Evolutionary conservation across 53 echinoderm and acorn worm species (phyloP).

Genomic region (Astropecten irregularis): DNA sequence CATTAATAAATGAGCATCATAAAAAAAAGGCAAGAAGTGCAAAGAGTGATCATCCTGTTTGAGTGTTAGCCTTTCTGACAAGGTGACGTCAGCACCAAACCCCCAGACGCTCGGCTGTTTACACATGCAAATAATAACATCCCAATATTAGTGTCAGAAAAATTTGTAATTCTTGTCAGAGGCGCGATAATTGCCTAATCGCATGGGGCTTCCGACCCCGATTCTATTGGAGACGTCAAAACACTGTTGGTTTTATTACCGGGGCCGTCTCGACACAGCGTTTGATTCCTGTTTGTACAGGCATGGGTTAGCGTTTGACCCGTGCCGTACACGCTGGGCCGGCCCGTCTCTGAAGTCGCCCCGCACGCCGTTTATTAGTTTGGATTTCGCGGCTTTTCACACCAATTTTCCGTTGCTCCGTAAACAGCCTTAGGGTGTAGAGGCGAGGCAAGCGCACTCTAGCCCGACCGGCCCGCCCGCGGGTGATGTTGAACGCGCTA

Average conservation of each 20-base stretch:
- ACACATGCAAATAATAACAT: constrained; percentile 60
- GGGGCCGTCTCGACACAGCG: background rate
- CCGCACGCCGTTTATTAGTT: constrained; percentile 42
- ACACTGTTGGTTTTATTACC: constrained; percentile 36
- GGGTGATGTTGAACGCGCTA: constrained; percentile 56
- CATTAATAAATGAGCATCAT: background rate
- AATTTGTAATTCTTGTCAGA: constrained; percentile 58
- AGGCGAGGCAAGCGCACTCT: constrained; percentile 33
- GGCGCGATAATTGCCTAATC: constrained; percentile 44
- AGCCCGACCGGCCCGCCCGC: background rate
- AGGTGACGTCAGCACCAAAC: constrained; percentile 33
- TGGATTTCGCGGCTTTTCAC: constrained; percentile 63
- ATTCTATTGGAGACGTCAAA: constrained; percentile 39
- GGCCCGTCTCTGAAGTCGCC: constrained; percentile 33
- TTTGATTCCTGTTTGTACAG: constrained; percentile 59
- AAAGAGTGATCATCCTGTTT: background rate
- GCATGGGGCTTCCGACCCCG: constrained; percentile 34
- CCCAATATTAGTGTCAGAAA: constrained; percentile 58
- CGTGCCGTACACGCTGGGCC: constrained; percentile 4
- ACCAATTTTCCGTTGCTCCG: constrained; percentile 48
- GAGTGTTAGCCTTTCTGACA: constrained; percentile 16
- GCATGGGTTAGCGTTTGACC: constrained; percentile 47
- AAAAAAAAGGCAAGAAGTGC: constrained; percentile 5
- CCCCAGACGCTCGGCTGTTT: constrained; percentile 39
- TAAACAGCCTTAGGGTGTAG: constrained; percentile 30